Evolutionary conservation across 2,888 invertebrate species (phyloP), one percentile per base, ranked within the genome.

Genomic region (Epsilonema sp.): DNA sequence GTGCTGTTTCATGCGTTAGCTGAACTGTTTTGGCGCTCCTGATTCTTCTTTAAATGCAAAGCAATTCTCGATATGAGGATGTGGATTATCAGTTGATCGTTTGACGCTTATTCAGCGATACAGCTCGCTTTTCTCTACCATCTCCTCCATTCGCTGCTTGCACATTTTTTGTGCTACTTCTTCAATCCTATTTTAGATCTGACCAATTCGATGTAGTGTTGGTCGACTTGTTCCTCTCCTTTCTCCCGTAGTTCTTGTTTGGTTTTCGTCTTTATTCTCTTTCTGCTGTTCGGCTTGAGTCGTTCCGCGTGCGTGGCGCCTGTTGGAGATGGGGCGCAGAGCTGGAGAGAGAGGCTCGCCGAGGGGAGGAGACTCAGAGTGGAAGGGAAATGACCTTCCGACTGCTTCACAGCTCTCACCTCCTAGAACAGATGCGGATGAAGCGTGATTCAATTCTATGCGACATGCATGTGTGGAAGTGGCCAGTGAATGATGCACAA

Each of bases 21-120:
- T 85, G 68, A 82, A 85, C 0, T 82, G 85, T 57, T 85, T 82
- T 67, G 87, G 87, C 11, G 81, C 87, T 49, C 79, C 85, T 8
- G 86, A 85, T 20, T 78, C 89, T 36, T 89, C 89, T 5, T 82
- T 84, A 86, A 85, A 66, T 85, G 86, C 0, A 74, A 81, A 54
- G 78, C 84, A 1, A 76, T 82, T 24, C 80, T 80, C 0, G 82
- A 69, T 85, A 78, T 62, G 86, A 82, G 70, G 80, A 78, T 23
- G 78, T 82, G 11, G 77, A 79, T 50, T 80, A 83, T 80, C 78
- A 3, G 73, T 86, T 38, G 78, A 81, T 51, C 75, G 76, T 46
- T 82, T 87, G 58, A 75, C 78, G 16, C 77, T 86, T 65, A 73
- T 86, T 0, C 75, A 75, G 46, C 76, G 76, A 26, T 76, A 79